A percentile compares a stretch with the other conserved stretches of the same genome.
Evolutionary conservation across 2,113 vertebrate species (phyloP).

Genomic region (Rutilus rutilus): DNA sequence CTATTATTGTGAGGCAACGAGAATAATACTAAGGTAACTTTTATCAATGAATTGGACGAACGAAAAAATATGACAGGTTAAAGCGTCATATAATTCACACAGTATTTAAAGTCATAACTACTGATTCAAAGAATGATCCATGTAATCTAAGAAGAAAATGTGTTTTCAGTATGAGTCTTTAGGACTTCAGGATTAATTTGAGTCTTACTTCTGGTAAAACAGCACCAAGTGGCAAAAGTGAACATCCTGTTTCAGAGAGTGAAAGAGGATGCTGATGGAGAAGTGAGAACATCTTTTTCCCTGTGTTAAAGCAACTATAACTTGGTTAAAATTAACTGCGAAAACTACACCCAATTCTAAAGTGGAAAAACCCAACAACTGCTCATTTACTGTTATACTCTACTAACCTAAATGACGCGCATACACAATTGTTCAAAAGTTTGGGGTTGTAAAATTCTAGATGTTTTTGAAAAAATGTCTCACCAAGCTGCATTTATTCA

Average conservation of each 20-base stretch:
- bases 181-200: not conserved
- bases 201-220: not conserved
- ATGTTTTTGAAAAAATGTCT: not conserved
- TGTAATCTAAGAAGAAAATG: not conserved
- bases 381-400: not conserved
- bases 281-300: constrained; percentile 48
- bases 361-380: not conserved
- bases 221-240: not conserved
- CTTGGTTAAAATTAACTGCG: not conserved
- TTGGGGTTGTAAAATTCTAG: not conserved
- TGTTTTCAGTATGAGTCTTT: not conserved
- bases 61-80: not conserved
- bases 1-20: not conserved
- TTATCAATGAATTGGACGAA: not conserved
- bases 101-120: not conserved
- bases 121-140: not conserved
- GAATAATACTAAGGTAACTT: not conserved
- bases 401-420: not conserved
- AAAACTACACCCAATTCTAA: not conserved
- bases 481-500: not conserved
- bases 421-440: not conserved
- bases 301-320: not conserved
- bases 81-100: not conserved
- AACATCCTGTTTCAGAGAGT: constrained; percentile 49
- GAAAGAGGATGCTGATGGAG: constrained; percentile 42